These are phyloP conservation scores for Aethina tumida DNA, from an alignment of 1,140 invertebrate genomes.

Conservation along the genomic window DNA sequence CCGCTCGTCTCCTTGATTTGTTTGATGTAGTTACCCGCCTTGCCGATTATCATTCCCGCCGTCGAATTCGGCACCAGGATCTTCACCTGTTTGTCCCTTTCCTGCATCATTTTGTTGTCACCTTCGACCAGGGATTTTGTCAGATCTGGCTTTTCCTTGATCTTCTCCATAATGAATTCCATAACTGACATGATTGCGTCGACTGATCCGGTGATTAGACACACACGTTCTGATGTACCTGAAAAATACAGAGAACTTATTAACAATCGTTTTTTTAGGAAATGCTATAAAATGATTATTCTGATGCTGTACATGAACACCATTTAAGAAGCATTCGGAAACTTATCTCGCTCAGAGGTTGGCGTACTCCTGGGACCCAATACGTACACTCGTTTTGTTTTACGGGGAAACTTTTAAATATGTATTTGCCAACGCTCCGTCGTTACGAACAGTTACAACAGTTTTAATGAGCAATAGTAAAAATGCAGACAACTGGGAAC, in stretches of 20 bases:
- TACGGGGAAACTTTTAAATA: no score
- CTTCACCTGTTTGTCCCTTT: constrained; percentile 84
- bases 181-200: constrained; percentile 89
- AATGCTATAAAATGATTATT: no score
- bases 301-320: no score
- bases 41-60: constrained; percentile 98
- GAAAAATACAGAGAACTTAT: constrained; percentile 29
- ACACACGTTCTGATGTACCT: constrained; percentile 96
- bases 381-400: no score
- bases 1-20: constrained; percentile 97
- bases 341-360: no score
- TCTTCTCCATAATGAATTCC: constrained; percentile 96
- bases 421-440: no score
- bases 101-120: constrained; percentile 59
- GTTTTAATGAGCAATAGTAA: no score
- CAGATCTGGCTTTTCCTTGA: constrained; percentile 92
- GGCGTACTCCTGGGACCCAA: no score
- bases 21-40: constrained; percentile 94
- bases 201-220: constrained; percentile 89
- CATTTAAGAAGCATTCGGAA: no score
- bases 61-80: constrained; percentile 97
- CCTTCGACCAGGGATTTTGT: constrained; percentile 64
- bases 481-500: no score
- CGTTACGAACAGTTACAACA: no score
- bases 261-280: no score